Evolutionary conservation across 2,888 invertebrate genomes (phyloP).

Genomic region (Panorpa germanica): DNA sequence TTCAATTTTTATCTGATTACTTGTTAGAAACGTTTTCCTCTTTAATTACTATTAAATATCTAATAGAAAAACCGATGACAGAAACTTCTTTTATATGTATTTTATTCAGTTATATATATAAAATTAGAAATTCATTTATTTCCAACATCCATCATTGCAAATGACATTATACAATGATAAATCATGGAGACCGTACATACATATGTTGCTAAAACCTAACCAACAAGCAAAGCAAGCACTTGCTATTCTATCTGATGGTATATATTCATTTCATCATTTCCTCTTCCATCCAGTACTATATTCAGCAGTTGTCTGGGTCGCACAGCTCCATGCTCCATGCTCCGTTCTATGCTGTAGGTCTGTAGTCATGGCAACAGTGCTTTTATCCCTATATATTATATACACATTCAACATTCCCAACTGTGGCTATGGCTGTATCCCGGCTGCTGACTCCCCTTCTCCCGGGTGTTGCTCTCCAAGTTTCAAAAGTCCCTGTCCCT

Average conservation of each 20-base stretch:
- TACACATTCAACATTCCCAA: slow-evolving; percentile 6
- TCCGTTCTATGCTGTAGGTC: not conserved
- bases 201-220: slow-evolving; percentile 4
- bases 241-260: not conserved
- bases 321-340: not conserved
- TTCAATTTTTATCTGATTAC: too few relatives aligned
- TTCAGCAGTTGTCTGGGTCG: not conserved
- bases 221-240: not conserved
- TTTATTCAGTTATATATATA: too few relatives aligned
- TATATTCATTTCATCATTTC: slow-evolving; percentile 1
- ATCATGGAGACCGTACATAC: too few relatives aligned
- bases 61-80: too few relatives aligned
- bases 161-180: too few relatives aligned
- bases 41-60: too few relatives aligned
- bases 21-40: too few relatives aligned
- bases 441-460: slow-evolving; percentile 2
- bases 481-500: too few relatives aligned
- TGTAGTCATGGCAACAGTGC: too few relatives aligned
- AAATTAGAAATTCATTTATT: too few relatives aligned
- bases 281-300: not conserved
- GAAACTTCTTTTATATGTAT: too few relatives aligned
- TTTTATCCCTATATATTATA: slow-evolving; percentile 4
- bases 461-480: not conserved
- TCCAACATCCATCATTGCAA: too few relatives aligned
- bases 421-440: not conserved